Evolutionary conservation across 2,888 invertebrate genomes (phyloP).

Genomic region (Perizoma flavofasciatum): DNA sequence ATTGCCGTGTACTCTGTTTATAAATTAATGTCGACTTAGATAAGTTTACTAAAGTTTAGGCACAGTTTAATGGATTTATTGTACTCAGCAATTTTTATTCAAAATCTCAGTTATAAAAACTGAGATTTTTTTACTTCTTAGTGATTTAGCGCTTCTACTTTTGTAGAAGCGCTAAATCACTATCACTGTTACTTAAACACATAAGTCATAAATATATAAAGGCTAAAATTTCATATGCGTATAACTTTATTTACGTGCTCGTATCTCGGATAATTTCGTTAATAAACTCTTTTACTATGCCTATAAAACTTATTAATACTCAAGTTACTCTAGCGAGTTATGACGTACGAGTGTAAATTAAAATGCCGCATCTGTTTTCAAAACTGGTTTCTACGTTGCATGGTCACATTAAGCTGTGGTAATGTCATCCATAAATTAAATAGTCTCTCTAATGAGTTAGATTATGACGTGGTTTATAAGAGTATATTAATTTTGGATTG

Average conservation of each 20-base stretch:
- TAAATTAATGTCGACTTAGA: no score
- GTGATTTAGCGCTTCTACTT: no score
- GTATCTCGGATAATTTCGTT: conserved; percentile 29
- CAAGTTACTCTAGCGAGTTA: conserved; percentile 16
- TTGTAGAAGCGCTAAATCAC: no score
- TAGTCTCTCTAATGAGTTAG: conserved; percentile 66
- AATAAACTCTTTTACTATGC: conserved; percentile 33
- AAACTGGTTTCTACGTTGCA: conserved; percentile 24
- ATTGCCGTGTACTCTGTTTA: no score
- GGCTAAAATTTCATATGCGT: conserved; percentile 39
- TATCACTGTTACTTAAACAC: conserved; percentile 26
- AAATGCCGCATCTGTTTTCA: conserved; percentile 37
- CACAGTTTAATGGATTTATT: no score
- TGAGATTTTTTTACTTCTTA: no score
- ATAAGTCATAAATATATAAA: conserved; percentile 27
- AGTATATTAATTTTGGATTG: conserved; percentile 58
- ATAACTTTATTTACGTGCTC: conserved; percentile 34
- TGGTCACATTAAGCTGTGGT: conserved; percentile 52
- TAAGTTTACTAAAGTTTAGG: no score
- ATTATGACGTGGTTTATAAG: conserved; percentile 66
- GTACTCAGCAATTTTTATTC: no score
- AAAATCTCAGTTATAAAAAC: no score
- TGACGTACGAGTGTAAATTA: neutral
- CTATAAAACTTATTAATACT: conserved; percentile 31
- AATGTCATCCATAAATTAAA: conserved; percentile 66